Evolutionary conservation across 2,797 vertebrate species (phyloP), one percentile per base, ranked within the genome.

Genomic region (Semotilus atromaculatus): DNA sequence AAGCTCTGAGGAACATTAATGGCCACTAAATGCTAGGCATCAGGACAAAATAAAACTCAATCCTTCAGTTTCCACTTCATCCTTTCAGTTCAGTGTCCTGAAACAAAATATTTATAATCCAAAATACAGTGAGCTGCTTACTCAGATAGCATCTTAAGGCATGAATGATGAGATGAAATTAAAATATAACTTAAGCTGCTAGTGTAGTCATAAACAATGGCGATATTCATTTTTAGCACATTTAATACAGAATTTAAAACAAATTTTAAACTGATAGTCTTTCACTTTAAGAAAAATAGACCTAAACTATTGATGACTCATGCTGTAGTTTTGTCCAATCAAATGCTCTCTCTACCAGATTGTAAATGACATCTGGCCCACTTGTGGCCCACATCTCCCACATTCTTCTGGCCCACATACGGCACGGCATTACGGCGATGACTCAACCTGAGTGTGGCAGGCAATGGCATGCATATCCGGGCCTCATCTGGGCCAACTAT

Each of bases 1-100:
- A 73, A 72, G 51, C 80, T 77, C 40, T 29, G 40, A 77, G 53
- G 43, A 75, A 73, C 81, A 75, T 83, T 53, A 75, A 55, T 7
- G 8, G 29, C 3, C 0, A n/a, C 43, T 74, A 66, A 82, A 83
- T 83, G 72, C 13, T 75, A 18, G 29, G 51, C 31, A 83, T 67
- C 43, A 23, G 34, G 45, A 67, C 23, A 21, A 38, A 66, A 67
- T 74, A 38, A 23, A 53, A 53, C 60, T 38, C 8, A 29, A 83
- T 8, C 2, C 34, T 75, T 66, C 29, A 66, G 71, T 36, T 66
- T 75, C 45, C 58, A 66, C 19, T 29, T 45, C 18, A 64, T 14
- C 16, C n/a, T n/a, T n/a, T n/a, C n/a, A n/a, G n/a, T n/a, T n/a
- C 62, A 31, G 31, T 18, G 62, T 51, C 43, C 5, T 13, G 21